These are phyloP conservation scores for Bostrychus sinensis DNA, from an alignment of 2,113 vertebrate genomes.

Conservation along the genomic window DNA sequence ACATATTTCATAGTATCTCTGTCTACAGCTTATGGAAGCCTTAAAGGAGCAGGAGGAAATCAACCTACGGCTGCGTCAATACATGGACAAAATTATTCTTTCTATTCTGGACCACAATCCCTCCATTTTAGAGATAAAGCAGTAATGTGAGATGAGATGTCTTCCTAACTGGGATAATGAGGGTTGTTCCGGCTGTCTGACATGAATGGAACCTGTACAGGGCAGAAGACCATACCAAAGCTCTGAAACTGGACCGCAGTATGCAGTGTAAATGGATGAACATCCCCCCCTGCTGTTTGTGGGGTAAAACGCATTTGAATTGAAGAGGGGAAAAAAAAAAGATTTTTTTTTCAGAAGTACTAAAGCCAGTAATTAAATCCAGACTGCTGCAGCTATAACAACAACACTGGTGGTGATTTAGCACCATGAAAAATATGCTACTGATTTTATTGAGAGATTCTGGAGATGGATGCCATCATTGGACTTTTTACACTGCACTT, in stretches of 20 bases:
- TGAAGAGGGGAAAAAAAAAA: not conserved
- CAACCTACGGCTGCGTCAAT: slow-evolving; percentile 91
- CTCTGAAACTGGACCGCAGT: slow-evolving; percentile 11
- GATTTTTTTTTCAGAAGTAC: slow-evolving; percentile 42
- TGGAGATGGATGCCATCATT: not conserved
- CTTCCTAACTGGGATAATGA: not conserved
- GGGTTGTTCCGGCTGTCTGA: slow-evolving; percentile 44
- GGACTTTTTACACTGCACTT: slow-evolving; percentile 40
- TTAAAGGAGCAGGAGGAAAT: slow-evolving; percentile 98
- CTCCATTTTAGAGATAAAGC: slow-evolving; percentile 97
- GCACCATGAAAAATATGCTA: slow-evolving; percentile 14
- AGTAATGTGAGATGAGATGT: not conserved
- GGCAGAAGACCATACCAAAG: slow-evolving; percentile 28
- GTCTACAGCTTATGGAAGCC: slow-evolving; percentile 92
- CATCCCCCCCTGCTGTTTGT: slow-evolving; percentile 64
- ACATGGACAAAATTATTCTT: slow-evolving; percentile 99
- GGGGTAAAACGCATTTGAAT: slow-evolving; percentile 23
- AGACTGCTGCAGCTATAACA: slow-evolving; percentile 30
- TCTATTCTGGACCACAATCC: slow-evolving; percentile 97
- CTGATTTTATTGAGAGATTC: slow-evolving; percentile 20
- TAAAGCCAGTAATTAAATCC: slow-evolving; percentile 21
- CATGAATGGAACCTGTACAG: slow-evolving; percentile 13
- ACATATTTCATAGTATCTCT: slow-evolving; percentile 8
- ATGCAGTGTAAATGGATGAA: slow-evolving; percentile 29
- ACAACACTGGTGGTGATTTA: slow-evolving; percentile 30